phyloP scores from a whole-genome alignment of 2,797 vertebrate species.

The Pangasius sanitwongsei region DNA sequence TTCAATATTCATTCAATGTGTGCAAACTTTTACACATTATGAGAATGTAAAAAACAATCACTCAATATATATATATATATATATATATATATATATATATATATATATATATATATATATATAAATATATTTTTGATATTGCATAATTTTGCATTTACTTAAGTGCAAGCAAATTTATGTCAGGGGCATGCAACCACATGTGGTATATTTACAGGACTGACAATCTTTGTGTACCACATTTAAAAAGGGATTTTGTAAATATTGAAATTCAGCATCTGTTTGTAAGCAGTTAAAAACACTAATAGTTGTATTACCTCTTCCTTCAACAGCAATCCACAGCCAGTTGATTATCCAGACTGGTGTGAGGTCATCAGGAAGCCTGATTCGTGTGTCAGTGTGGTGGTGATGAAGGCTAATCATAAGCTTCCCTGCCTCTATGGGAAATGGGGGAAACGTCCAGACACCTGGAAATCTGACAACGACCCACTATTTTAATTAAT shows the following conservation, averaged over 20 bases:
- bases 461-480: slow-evolving; percentile 71
- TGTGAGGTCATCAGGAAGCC: slow-evolving; percentile 76
- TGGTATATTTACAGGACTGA: background rate
- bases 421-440: slow-evolving; percentile 78
- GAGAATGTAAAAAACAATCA: background rate
- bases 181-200: background rate
- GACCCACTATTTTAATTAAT: slow-evolving; percentile 70
- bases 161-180: background rate
- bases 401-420: slow-evolving; percentile 79
- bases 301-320: background rate
- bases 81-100: no score
- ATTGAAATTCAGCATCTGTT: background rate
- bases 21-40: background rate
- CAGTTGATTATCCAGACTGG: slow-evolving; percentile 80
- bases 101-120: no score
- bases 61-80: no score
- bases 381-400: slow-evolving; percentile 73
- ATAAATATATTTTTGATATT: background rate
- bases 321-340: slow-evolving; percentile 66
- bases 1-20: background rate
- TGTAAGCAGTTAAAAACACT: background rate
- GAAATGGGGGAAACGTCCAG: slow-evolving; percentile 62
- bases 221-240: background rate
- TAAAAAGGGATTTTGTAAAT: background rate
- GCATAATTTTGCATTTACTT: background rate